Evolutionary conservation across 2,888 invertebrate genomes (phyloP).

Genomic region (Subacronicta megacephala): DNA sequence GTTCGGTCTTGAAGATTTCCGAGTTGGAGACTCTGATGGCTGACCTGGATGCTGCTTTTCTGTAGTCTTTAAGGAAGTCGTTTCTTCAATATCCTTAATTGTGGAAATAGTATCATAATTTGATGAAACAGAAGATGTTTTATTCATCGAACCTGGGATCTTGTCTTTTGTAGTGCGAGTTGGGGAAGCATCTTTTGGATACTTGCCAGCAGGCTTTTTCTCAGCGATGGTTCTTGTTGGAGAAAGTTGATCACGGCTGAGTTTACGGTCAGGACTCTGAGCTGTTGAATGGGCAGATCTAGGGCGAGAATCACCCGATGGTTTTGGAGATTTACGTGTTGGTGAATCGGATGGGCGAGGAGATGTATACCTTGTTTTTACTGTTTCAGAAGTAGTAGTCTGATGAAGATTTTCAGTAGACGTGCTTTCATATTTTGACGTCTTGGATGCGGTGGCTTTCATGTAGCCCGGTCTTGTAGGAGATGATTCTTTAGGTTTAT

Average conservation of each 20-base stretch:
- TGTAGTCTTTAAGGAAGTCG: conserved; percentile 8
- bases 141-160: conserved; percentile 35
- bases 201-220: conserved; percentile 13
- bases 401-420: conserved; percentile 35
- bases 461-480: conserved; percentile 24
- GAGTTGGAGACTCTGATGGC: conserved; percentile 20
- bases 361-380: conserved; percentile 20
- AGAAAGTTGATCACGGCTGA: conserved; percentile 5
- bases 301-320: conserved; percentile 12
- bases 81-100: conserved; percentile 22
- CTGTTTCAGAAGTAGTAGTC: conserved; percentile 9
- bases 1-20: conserved; percentile 12
- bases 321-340: conserved; percentile 26
- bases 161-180: conserved; percentile 19
- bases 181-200: conserved; percentile 32
- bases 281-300: conserved; percentile 2
- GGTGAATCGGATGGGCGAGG: conserved; percentile 23
- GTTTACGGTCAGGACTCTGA: conserved; percentile 19
- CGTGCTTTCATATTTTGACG: conserved; percentile 30
- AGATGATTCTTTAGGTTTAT: conserved; percentile 28
- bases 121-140: conserved; percentile 22
- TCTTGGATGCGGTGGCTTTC: conserved; percentile 42
- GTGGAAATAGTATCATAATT: conserved; percentile 30
- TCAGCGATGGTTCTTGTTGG: conserved; percentile 24
- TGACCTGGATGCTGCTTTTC: conserved; percentile 12